These are phyloP conservation scores for Darevskia mixta DNA, from an alignment of 2,797 vertebrate species.

Conservation along the genomic window DNA sequence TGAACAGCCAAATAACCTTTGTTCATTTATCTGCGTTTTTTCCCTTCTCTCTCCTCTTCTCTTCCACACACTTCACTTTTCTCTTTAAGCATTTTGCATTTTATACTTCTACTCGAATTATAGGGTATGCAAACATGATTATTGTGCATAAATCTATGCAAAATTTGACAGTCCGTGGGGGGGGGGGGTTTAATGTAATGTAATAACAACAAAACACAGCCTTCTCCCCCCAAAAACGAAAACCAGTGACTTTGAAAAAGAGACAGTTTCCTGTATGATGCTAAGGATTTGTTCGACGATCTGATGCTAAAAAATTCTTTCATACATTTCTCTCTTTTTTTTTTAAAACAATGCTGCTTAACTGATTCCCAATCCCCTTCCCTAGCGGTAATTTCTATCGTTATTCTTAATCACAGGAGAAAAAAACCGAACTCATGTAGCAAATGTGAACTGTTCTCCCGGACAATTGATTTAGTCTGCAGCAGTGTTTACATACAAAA, in stretches of 20 bases:
- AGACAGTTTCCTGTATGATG: conserved; percentile 31
- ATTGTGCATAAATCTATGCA: conserved; percentile 49
- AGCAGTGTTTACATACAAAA: conserved; percentile 72
- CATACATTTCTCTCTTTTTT: conserved; percentile 6
- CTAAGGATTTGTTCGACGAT: conserved; percentile 24
- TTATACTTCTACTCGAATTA: conserved; percentile 48
- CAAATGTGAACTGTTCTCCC: conserved; percentile 73
- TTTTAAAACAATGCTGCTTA: conserved; percentile 9
- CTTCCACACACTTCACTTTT: neutral
- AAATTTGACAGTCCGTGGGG: neutral
- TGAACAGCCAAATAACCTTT: neutral
- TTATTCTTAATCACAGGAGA: conserved; percentile 62
- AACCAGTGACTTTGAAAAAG: neutral
- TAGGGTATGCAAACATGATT: conserved; percentile 51
- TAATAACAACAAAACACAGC: conserved; percentile 17
- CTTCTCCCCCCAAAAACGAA: conserved; percentile 2
- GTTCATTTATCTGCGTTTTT: conserved; percentile 11
- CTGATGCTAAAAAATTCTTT: conserved; percentile 51
- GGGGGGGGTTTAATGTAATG: neutral
- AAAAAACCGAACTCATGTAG: conserved; percentile 68
- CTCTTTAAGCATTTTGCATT: conserved; percentile 24
- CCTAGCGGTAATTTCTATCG: conserved; percentile 73
- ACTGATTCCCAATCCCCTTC: conserved; percentile 40
- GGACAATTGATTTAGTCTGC: conserved; percentile 73
- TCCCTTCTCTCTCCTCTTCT: neutral